phyloP scores from a whole-genome alignment of 2,888 invertebrate species.

The Himalopsyche tibetana region DNA sequence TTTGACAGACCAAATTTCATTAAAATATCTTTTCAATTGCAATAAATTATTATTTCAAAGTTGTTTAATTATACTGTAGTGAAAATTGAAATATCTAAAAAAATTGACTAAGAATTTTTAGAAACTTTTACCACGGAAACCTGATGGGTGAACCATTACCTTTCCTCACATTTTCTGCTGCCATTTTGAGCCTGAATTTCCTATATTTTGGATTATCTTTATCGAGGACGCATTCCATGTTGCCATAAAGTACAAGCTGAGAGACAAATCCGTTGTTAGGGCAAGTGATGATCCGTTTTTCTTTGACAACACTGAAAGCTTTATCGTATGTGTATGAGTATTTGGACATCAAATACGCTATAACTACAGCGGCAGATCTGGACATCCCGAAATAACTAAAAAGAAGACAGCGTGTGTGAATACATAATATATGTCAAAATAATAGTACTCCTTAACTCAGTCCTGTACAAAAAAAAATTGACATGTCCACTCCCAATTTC shows the following conservation, averaged over 20 bases:
- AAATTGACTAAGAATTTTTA: too few relatives aligned
- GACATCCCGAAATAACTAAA: slow-evolving; percentile 92
- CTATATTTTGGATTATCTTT: slow-evolving; percentile 83
- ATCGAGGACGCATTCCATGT: slow-evolving; percentile 86
- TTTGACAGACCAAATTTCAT: too few relatives aligned
- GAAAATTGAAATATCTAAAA: too few relatives aligned
- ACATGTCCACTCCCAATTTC: too few relatives aligned
- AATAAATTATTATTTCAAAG: too few relatives aligned
- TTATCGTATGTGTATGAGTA: slow-evolving; percentile 84
- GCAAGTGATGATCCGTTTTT: slow-evolving; percentile 83
- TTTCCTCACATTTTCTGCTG: slow-evolving; percentile 88
- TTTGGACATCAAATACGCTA: slow-evolving; percentile 92
- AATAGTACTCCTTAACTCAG: too few relatives aligned
- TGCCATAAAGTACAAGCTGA: slow-evolving; percentile 86
- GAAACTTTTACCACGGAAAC: too few relatives aligned
- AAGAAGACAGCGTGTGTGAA: slow-evolving; percentile 46
- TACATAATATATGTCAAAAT: slow-evolving; percentile 19
- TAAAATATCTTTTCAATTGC: too few relatives aligned
- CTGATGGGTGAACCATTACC: slow-evolving; percentile 70
- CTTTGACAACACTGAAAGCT: slow-evolving; percentile 82
- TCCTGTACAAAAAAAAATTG: too few relatives aligned
- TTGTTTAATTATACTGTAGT: too few relatives aligned
- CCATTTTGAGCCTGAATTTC: slow-evolving; percentile 86
- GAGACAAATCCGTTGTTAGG: slow-evolving; percentile 90
- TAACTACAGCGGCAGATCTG: slow-evolving; percentile 90